phyloP scores from a whole-genome alignment of 2,797 vertebrate species.

The Sebastiscus albofasciatus region DNA sequence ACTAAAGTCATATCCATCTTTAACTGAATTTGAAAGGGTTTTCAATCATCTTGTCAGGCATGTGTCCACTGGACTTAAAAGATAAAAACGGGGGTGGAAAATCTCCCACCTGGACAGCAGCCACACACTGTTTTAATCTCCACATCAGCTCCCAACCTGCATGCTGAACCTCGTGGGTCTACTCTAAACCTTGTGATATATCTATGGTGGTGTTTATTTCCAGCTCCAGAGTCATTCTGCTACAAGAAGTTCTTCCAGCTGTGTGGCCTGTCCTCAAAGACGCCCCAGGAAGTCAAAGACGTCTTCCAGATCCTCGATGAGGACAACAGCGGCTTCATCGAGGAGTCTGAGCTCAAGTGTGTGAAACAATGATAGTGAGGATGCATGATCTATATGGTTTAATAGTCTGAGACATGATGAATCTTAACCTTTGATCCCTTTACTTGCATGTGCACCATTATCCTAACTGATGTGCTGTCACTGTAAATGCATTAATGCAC shows the following conservation, averaged over 20 bases:
- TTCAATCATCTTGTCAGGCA: constrained; percentile 37
- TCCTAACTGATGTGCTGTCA: neutral
- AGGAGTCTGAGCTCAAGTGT: constrained; percentile 95
- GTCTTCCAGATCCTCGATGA: constrained; percentile 93
- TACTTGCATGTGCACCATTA: too few relatives aligned
- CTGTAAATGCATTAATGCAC: neutral
- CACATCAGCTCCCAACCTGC: neutral
- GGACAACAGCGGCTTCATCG: constrained; percentile 93
- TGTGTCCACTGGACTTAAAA: constrained; percentile 37
- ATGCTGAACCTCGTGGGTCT: neutral
- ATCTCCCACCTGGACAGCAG: constrained; percentile 34
- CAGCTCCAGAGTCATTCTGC: constrained; percentile 93
- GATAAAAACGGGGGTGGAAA: constrained; percentile 23
- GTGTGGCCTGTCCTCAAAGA: constrained; percentile 93
- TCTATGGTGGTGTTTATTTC: constrained; percentile 27
- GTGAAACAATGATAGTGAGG: constrained; percentile 41
- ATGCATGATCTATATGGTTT: neutral
- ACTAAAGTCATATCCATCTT: constrained; percentile 6
- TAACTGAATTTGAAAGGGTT: constrained; percentile 24
- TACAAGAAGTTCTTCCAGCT: constrained; percentile 96
- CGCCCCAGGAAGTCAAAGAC: constrained; percentile 88
- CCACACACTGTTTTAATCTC: constrained; percentile 51
- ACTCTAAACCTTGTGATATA: too few relatives aligned
- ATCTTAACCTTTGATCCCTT: neutral
- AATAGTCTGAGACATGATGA: neutral